Evolutionary conservation across 2,888 invertebrate genomes (phyloP), one percentile per base, ranked within the genome.

Genomic region (Scaptomyza flava): DNA sequence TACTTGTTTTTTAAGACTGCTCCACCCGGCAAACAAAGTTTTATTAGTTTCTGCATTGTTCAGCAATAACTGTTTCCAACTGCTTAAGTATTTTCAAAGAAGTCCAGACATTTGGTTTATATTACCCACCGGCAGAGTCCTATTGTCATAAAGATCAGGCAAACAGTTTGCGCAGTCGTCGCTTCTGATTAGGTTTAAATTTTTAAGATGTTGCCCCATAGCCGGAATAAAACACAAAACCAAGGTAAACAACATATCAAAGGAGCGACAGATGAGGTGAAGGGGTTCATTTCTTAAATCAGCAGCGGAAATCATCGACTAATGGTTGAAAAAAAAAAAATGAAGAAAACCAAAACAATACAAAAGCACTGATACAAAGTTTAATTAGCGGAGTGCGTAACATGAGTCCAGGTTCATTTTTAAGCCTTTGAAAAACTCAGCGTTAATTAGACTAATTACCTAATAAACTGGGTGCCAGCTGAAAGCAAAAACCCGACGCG

Each of bases 401-500:
- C 46, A 59, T 17, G 71, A 77, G 58, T 57, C 58, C 48, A 57
- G 68, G 68, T 70, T 72, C 46, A 66, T 45, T 69, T 68, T 63
- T 36, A 61, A 69, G 69, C 72, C 68, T 60, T 80, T 84, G 64
- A 54, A 72, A 56, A 65, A 67, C 69, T 74, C 42, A 17, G 60
- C 74, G 77, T 73, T 87, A 84, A 84, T 87, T 81, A 77, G 74
- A 61, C 85, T 84, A 84, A 85, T 85, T 78, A 78, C 43, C 67
- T 67, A 72, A 79, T 79, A 72, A 74, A 77, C 72, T 70, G 63
- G 34, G 46, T 48, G 48, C 47, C 63, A 73, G 59, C 65, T 51
- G 63, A 48, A 36, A 27, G 45, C 9, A 36, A 43, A 47, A 45
- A 31, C 34, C 27, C 34, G 46, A 58, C 11, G 11, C 27, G 12